phyloP scores from a whole-genome alignment of 2,888 invertebrate species.

The Leptinotarsa rubiginosa region DNA sequence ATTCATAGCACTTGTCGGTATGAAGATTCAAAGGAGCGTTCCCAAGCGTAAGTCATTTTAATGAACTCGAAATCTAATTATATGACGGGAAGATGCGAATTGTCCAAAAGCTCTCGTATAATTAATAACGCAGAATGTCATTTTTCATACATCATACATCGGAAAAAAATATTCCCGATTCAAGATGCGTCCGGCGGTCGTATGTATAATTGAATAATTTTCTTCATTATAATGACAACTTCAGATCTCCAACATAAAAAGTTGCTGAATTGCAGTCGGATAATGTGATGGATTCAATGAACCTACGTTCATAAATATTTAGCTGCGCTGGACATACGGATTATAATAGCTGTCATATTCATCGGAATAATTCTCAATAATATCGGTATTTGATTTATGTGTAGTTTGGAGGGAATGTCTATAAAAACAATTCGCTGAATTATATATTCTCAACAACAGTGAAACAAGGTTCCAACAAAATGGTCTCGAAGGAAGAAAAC shows the following conservation, averaged over 20 bases:
- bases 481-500: too few species aligned
- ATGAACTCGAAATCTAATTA: conserved; percentile 25
- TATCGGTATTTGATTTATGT: neutral
- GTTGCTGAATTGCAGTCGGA: conserved; percentile 49
- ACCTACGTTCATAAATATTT: conserved; percentile 52
- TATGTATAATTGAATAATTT: conserved; percentile 57
- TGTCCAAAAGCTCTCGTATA: conserved; percentile 31
- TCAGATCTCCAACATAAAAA: conserved; percentile 47
- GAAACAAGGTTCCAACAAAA: too few species aligned
- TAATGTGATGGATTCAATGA: conserved; percentile 48
- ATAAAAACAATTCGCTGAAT: too few species aligned
- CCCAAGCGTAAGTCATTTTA: conserved; percentile 33
- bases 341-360: conserved; percentile 39
- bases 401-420: too few species aligned
- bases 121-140: conserved; percentile 37
- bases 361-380: conserved; percentile 28
- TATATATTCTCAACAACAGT: too few species aligned
- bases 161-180: conserved; percentile 51
- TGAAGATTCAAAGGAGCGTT: conserved; percentile 23
- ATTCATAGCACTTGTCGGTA: neutral
- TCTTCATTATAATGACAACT: conserved; percentile 53
- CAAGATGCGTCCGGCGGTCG: conserved; percentile 46
- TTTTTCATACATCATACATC: conserved; percentile 33
- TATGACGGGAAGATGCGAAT: conserved; percentile 27
- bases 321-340: conserved; percentile 35